Evolutionary conservation across 2,113 vertebrate species (phyloP), one percentile per base, ranked within the genome.

Genomic region (Syngnathoides biaculeatus): DNA sequence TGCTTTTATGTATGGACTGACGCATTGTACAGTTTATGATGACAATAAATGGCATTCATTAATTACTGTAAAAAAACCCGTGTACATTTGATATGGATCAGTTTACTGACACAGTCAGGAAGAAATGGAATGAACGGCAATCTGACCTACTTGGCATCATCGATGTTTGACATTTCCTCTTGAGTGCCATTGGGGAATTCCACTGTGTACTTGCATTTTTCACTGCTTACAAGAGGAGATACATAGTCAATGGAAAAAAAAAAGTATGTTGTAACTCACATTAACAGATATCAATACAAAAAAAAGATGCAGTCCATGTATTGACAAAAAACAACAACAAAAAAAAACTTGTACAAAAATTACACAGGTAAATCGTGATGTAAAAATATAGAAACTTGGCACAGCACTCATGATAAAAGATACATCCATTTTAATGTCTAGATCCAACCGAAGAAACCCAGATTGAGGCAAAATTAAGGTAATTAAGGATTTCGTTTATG

Each of bases 141-240:
- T 50, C 45, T 17, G 22, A 82, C 92, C 91, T 79, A 93, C 92
- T 91, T 92, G 77, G 85, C 75, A 74, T 92, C 90, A 42, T 92
- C 89, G 56, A 71, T 64, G 38, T 79, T 35, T 1, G 86, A 77
- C 60, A 76, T 57, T 9, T 89, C 88, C 61, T 92, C 92, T 8
- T 86, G 61, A 48, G 92, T 91, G 64, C 91, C 92, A 55, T 92
- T 92, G 64, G 87, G 80, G 69, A 87, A 83, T 70, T 91, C 91
- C 53, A 56, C 81, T 13, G 75, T 22, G 65, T 87, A 52, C 67
- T 86, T 87, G 64, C 80, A 83, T 64, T 90, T 92, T 52, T 91
- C 92, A 81, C 89, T 91, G 79, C 10, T 65, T 4, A 47, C 22
- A 70, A 40, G 11, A 10, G 22, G 45, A 68, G 43, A 50, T 22